Conservation (phyloP, 37 sponge, comb jelly and placozoan genomes). For the Geodia barretti region DNA sequence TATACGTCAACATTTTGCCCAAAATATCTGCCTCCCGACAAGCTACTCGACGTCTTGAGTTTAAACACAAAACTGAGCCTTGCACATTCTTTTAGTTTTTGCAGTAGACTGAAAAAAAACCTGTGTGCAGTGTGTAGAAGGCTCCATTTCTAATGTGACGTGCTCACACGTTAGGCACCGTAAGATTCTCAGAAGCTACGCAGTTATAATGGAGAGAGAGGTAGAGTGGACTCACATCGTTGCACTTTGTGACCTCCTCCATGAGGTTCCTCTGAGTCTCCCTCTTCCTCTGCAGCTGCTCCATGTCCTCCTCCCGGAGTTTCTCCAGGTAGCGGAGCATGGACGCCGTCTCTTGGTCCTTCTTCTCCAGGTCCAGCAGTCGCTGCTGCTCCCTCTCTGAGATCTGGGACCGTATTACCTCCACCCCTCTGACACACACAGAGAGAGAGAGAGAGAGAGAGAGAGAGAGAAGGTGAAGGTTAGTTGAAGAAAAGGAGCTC, state of each 20-base stretch:
- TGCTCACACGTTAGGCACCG: background rate
- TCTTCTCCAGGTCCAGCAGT: slow-evolving; percentile 87
- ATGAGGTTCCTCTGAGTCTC: slow-evolving; percentile 82
- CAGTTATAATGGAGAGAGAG: background rate
- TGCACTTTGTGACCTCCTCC: slow-evolving; percentile 91
- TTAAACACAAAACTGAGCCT: too few species aligned
- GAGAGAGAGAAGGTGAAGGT: background rate
- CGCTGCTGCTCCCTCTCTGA: slow-evolving; percentile 83
- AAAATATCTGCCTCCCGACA: too few species aligned
- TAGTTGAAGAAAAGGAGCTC: background rate
- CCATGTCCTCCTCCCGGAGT: slow-evolving; percentile 91
- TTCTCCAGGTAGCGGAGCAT: slow-evolving; percentile 84
- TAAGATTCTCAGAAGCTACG: background rate
- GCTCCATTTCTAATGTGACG: background rate
- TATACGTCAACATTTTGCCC: too few species aligned
- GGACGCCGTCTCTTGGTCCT: slow-evolving; percentile 95
- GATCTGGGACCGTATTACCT: slow-evolving; percentile 93
- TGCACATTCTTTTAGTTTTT: too few species aligned
- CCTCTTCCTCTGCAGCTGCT: slow-evolving; percentile 81
- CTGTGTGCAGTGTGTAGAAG: too few species aligned
- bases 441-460: background rate
- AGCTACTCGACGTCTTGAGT: too few species aligned
- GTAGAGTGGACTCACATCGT: slow-evolving; percentile 29
- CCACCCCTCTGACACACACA: slow-evolving; percentile 54
- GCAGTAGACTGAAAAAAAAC: too few species aligned